Base-by-base conservation (phyloP, 2,113 vertebrate species). In the Marcusenius ussheri region DNA sequence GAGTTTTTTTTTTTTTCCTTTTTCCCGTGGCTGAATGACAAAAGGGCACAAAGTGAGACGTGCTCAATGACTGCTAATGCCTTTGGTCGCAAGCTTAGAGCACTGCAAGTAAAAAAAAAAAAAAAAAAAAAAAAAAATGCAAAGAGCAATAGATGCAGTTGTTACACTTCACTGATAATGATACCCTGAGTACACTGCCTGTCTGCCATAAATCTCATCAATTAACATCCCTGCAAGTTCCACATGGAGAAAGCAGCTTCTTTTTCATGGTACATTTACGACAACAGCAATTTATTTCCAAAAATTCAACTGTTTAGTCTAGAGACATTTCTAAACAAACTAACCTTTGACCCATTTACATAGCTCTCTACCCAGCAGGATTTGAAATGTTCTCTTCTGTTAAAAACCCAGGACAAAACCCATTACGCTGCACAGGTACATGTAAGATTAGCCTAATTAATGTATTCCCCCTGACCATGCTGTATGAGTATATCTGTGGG, bases 261-360 rank as follows among this genome's bases (percentile, higher is more conserved):
- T 94, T 92, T 95, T 96, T 96, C 95, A 96, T 91, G 94, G 95
- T 95, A 95, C 96, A 96, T 95, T 96, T 95, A 93, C 93, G 91
- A 90, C 93, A 92, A 93, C 94, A 93, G 94, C 94, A 91, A 95
- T 96, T 95, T 95, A 94, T 95, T 95, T 95, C 92, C 93, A 92
- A 94, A 70, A 95, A 95, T 95, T 95, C 92, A 91, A 92, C 93
- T 95, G 95, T 96, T 96, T 95, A 95, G 94, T 95, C 94, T 94
- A 92, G 94, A 93, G 93, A 94, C 92, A 93, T 90, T 94, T 93
- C 90, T 83, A 88, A 91, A 91, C 91, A 88, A 70, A 92, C 93
- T 95, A 92, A 91, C 89, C 89, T 92, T 66, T 83, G 27, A 66
- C 93, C 92, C 91, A 83, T 88, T 91, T 91, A 87, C 92, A 88